phyloP scores from a whole-genome alignment of 2,113 vertebrate genomes.

The Catagonus wagneri region DNA sequence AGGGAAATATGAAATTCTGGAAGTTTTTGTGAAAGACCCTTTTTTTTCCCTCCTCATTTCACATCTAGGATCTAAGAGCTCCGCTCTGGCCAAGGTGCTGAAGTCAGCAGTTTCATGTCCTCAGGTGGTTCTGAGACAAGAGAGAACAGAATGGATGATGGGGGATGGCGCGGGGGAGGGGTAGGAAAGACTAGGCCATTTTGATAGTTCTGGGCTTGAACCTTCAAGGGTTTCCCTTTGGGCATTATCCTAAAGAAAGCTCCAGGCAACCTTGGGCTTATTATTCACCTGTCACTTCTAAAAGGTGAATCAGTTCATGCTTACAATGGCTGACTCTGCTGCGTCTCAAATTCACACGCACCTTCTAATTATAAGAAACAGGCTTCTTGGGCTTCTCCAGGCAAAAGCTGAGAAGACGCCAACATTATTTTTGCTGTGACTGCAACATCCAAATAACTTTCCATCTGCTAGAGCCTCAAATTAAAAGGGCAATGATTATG shows the following conservation, averaged over 20 bases:
- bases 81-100: constrained; percentile 78
- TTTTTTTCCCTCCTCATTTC: constrained; percentile 64
- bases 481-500: constrained; percentile 65
- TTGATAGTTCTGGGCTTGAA: constrained; percentile 86
- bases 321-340: constrained; percentile 82
- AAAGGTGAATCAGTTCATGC: constrained; percentile 86
- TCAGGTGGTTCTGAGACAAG: constrained; percentile 85
- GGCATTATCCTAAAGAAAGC: constrained; percentile 88
- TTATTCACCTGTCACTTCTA: constrained; percentile 87
- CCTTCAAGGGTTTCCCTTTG: constrained; percentile 80
- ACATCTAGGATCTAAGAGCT: constrained; percentile 62
- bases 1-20: not conserved
- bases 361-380: constrained; percentile 76
- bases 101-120: constrained; percentile 87
- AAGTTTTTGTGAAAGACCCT: constrained; percentile 70
- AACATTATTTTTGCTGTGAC: constrained; percentile 73
- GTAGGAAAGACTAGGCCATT: constrained; percentile 74
- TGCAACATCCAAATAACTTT: constrained; percentile 75
- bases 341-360: constrained; percentile 64
- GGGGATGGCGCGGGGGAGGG: not conserved
- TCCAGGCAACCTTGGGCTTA: constrained; percentile 86
- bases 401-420: constrained; percentile 58
- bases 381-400: constrained; percentile 63
- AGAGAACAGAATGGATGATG: constrained; percentile 75
- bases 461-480: constrained; percentile 63